phyloP scores from a whole-genome alignment of 1,140 invertebrate species.

The Euwallacea fornicatus region DNA sequence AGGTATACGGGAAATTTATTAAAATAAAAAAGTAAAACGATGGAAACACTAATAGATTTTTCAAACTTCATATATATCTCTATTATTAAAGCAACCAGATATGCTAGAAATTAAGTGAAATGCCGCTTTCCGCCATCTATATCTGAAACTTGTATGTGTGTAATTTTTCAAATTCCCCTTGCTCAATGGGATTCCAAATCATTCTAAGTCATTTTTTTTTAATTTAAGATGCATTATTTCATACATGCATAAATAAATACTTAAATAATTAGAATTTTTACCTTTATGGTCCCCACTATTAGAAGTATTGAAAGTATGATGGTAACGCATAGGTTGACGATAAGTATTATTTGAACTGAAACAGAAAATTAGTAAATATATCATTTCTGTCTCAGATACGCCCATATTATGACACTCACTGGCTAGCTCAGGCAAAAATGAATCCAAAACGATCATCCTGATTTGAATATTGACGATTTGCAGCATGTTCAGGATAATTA shows the following conservation, averaged over 20 bases:
- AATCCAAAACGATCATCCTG: constrained; percentile 71
- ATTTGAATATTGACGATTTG: constrained; percentile 59
- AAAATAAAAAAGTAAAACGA: neutral
- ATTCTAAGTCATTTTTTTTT: too few species aligned
- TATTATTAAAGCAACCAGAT: too few species aligned
- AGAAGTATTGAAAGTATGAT: constrained; percentile 74
- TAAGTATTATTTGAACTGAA: constrained; percentile 75
- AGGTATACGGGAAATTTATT: too few species aligned
- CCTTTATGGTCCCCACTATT: constrained; percentile 73
- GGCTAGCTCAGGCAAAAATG: constrained; percentile 55
- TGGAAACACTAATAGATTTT: constrained; percentile 12
- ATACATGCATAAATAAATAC: too few species aligned
- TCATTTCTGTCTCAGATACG: neutral
- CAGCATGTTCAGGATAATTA: constrained; percentile 56
- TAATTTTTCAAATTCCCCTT: too few species aligned
- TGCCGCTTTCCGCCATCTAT: too few species aligned
- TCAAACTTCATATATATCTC: too few species aligned
- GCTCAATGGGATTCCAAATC: too few species aligned
- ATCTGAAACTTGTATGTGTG: too few species aligned
- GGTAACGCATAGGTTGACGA: constrained; percentile 79
- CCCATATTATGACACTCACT: constrained; percentile 43
- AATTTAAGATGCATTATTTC: too few species aligned
- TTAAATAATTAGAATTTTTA: constrained; percentile 51
- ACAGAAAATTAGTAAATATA: constrained; percentile 41
- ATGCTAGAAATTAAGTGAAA: too few species aligned